These are phyloP conservation scores for Neosilurus hyrtlii DNA, from an alignment of 2,797 vertebrate species.

Conservation along the genomic window DNA sequence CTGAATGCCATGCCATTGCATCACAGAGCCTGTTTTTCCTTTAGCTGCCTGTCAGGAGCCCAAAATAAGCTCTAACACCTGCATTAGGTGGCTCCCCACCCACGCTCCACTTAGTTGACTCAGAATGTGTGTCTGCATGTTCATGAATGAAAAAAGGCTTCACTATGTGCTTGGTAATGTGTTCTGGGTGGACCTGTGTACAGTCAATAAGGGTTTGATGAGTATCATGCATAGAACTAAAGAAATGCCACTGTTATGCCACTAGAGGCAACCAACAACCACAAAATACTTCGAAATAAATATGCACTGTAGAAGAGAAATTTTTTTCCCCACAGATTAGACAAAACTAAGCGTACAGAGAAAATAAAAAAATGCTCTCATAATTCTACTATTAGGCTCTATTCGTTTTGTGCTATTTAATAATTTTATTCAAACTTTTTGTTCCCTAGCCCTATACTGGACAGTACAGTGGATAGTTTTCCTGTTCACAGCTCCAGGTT, in stretches of 20 bases:
- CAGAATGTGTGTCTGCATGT: slow-evolving; percentile 40
- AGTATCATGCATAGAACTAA: slow-evolving; percentile 14
- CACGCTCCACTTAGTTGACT: slow-evolving; percentile 52
- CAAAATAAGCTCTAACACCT: slow-evolving; percentile 68
- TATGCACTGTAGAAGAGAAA: slow-evolving; percentile 15
- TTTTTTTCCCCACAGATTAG: not conserved
- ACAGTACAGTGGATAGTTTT: slow-evolving; percentile 58
- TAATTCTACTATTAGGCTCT: slow-evolving; percentile 48
- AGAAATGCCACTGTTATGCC: slow-evolving; percentile 32
- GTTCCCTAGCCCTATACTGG: slow-evolving; percentile 73
- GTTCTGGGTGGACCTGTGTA: slow-evolving; percentile 49
- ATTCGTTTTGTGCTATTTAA: slow-evolving; percentile 58
- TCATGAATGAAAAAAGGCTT: slow-evolving; percentile 43
- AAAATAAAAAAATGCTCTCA: slow-evolving; percentile 17
- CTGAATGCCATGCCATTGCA: slow-evolving; percentile 67
- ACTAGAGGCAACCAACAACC: slow-evolving; percentile 47
- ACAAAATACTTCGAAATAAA: slow-evolving; percentile 9
- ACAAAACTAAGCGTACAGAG: not conserved
- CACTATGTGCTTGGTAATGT: slow-evolving; percentile 52
- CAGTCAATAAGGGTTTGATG: slow-evolving; percentile 44
- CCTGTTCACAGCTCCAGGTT: not conserved
- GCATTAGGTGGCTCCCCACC: slow-evolving; percentile 62
- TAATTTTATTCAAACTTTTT: slow-evolving; percentile 69
- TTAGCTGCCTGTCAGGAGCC: slow-evolving; percentile 61
- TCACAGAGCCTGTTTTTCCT: slow-evolving; percentile 63